Percentiles rank a stretch among this genome's conserved stretches.
Evolutionary conservation across 1,140 invertebrate genomes (phyloP).

Genomic region (Trachelipus rathkii): DNA sequence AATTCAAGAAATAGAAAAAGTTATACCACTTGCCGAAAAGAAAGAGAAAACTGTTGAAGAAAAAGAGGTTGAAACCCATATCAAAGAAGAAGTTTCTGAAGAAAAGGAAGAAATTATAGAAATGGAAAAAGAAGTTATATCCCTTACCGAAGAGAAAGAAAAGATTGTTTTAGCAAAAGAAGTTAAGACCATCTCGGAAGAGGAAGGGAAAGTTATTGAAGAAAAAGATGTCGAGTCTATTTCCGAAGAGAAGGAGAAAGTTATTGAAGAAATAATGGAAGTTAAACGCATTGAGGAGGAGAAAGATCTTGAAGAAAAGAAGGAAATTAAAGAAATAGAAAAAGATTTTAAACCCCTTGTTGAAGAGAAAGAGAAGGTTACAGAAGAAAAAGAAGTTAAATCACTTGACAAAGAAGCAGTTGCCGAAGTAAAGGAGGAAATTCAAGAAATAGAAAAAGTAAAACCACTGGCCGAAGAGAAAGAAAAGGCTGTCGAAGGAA

Average conservation of each 20-base stretch:
- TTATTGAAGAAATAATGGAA: background rate
- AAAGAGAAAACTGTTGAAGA: background rate
- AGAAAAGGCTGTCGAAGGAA: background rate
- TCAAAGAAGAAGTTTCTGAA: background rate
- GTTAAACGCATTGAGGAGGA: background rate
- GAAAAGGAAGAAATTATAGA: constrained; percentile 10
- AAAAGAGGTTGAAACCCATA: background rate
- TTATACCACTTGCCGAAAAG: background rate
- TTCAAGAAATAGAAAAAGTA: background rate
- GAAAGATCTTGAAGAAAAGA: background rate
- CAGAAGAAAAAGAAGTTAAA: background rate
- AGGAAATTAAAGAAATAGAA: background rate
- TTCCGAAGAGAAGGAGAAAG: background rate
- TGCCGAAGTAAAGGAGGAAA: background rate
- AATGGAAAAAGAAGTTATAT: constrained; percentile 1
- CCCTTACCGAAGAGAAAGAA: background rate
- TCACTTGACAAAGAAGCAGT: no score
- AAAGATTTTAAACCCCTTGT: background rate
- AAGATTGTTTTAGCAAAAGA: background rate
- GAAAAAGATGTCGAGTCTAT: background rate
- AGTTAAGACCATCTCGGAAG: background rate
- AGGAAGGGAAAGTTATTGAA: background rate
- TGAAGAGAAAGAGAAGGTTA: background rate
- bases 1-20: background rate
- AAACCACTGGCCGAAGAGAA: constrained; percentile 1